Conservation (phyloP, 2,888 invertebrate genomes). For the Rhagium mordax region DNA sequence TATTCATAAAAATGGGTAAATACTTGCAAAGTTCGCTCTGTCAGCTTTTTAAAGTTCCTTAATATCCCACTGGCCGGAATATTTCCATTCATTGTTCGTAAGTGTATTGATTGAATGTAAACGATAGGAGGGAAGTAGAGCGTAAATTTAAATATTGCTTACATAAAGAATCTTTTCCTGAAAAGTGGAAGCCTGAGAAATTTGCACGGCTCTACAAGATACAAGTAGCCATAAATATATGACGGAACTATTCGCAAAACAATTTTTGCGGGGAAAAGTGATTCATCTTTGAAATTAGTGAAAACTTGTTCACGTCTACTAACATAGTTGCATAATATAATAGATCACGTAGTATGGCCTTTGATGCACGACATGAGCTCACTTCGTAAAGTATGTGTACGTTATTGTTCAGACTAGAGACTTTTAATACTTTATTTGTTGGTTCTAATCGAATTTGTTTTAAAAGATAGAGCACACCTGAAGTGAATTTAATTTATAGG, state of each 20-base stretch:
- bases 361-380: too few species aligned
- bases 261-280: background rate
- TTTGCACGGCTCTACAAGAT: background rate
- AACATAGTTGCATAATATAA: too few species aligned
- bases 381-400: too few species aligned
- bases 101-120: slow-evolving; percentile 26
- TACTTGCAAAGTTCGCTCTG: background rate
- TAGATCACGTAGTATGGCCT: too few species aligned
- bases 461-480: too few species aligned
- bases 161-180: slow-evolving; percentile 1
- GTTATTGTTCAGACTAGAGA: too few species aligned
- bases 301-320: background rate
- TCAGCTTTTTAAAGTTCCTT: slow-evolving; percentile 1
- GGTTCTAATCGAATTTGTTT: too few species aligned
- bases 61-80: background rate
- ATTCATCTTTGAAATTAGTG: background rate
- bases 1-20: slow-evolving; percentile 2
- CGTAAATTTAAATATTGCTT: slow-evolving; percentile 20
- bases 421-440: too few species aligned
- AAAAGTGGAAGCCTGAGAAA: background rate
- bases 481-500: too few species aligned
- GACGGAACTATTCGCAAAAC: background rate
- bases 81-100: slow-evolving; percentile 13
- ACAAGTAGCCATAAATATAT: slow-evolving; percentile 9
- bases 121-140: slow-evolving; percentile 1